Evolutionary conservation across 2,113 vertebrate genomes (phyloP), one percentile per base, ranked within the genome.

Genomic region (Epinephelus lanceolatus): DNA sequence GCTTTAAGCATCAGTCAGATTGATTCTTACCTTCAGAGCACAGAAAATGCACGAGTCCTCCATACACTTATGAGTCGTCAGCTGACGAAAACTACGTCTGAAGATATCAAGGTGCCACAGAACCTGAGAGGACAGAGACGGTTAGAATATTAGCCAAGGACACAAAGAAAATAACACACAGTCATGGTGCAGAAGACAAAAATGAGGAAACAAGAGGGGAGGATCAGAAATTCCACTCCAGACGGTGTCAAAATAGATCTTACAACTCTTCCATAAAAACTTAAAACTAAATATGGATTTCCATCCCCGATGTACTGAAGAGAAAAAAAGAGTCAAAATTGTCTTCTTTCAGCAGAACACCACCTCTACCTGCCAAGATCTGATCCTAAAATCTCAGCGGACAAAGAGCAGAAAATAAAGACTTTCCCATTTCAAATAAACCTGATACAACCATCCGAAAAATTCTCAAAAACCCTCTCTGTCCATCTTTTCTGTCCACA

Each of bases 61-160:
- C 97, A 99, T 97, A 76, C 98, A 99, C 81, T 97, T 99, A 79
- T 99, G 98, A 1, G 89, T 95, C 9, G 96, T 97, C 68, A 99
- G 95, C 86, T 99, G 98, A 37, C 98, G 96, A 90, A 99, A 99
- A 89, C 98, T 99, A 71, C 98, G 96, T 5, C 98, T 97, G 88
- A 99, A 99, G 92, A 99, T 98, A 81, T 99, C 98, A 66, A 99
- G 94, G 70, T 99, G 98, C 98, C 98, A 99, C 76, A 99, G 96
- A 86, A 99, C 98, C 98, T 99, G 90, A 40, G 33, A 23, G 14
- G 56, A n/a, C 23, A n/a, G 57, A 69, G 62, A 60, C 37, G n/a
- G 17, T 18, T 7, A 25, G 27, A 4, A 27, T 0, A 45, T 40
- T 25, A 21, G 45, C 52, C 13, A 49, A 42, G 9, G 27, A 17